These are phyloP conservation scores for Linnaemya tessellans DNA, from an alignment of 2,888 invertebrate genomes.

Conservation along the genomic window DNA sequence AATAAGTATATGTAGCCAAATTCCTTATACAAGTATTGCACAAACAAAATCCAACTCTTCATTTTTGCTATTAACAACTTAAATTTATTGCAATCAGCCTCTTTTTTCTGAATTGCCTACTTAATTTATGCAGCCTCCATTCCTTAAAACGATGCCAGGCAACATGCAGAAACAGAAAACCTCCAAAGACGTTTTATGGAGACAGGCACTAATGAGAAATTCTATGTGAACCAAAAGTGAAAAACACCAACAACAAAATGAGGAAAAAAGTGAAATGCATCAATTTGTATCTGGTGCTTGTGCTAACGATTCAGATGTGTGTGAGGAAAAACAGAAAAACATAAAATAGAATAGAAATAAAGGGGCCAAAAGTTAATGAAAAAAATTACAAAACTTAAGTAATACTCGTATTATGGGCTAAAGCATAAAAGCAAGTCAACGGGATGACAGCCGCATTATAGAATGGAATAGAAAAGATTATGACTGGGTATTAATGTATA, in stretches of 20 bases:
- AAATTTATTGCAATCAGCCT: conserved; percentile 43
- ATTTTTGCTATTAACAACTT: conserved; percentile 26
- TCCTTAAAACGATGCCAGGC: not conserved
- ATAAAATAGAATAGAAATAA: conserved; percentile 31
- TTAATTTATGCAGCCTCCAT: not conserved
- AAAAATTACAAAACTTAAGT: conserved; percentile 50
- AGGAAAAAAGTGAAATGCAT: conserved; percentile 61
- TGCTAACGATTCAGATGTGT: conserved; percentile 60
- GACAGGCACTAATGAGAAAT: conserved; percentile 49
- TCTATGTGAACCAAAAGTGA: conserved; percentile 20
- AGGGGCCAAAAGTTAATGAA: conserved; percentile 49
- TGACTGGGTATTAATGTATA: conserved; percentile 52
- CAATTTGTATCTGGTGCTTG: conserved; percentile 66
- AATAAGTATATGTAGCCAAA: not conserved
- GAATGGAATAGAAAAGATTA: conserved; percentile 36
- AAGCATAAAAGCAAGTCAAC: conserved; percentile 52
- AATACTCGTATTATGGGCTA: conserved; percentile 56
- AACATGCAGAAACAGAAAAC: not conserved
- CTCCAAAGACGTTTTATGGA: conserved; percentile 35
- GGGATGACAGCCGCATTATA: conserved; percentile 40
- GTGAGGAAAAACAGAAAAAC: conserved; percentile 34
- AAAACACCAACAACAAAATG: not conserved
- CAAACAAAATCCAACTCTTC: not conserved
- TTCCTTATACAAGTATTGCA: not conserved
- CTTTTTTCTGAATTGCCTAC: conserved; percentile 10